Base-by-base conservation (phyloP, 2,888 invertebrate genomes). In the Muschampia plurimacula region DNA sequence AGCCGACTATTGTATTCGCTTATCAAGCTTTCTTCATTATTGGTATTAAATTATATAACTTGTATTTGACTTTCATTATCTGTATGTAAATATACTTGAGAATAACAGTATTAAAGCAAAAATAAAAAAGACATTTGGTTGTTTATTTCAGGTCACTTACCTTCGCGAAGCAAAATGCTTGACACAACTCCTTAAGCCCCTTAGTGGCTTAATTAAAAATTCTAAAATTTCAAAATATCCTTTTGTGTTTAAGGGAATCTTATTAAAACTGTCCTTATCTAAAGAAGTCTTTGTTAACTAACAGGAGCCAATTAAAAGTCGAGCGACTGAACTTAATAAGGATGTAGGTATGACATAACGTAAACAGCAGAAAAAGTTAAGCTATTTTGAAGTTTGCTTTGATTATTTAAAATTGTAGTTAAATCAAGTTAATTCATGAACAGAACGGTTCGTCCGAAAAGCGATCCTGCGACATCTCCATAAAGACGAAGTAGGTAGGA, bases 301-400 rank as follows among this genome's bases (percentile, higher is more conserved):
- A 64, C 66, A 57, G 49, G 41, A 60, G 60, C 73, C 70, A 73
- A 73, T 71, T 73, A 73, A 74, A 75, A 71, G 57, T 64, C 66
- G 63, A 39, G 36, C 32, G 28, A 66, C 52, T 62, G 69, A 67
- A 68, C 71, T 72, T 64, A 74, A 73, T 66, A 74, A 74, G 69
- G n/a, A 49, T 28, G 60, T 28, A 68, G 10, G 22, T 28, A n/a
- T 46, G 65, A 66, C 65, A 73, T 74, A 70, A 74, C 41, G 63
- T 39, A 72, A 68, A 70, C 70, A 68, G 64, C 52, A 28, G 63
- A 57, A 69, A 62, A 68, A 74, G 46, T 32, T 44, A 75, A 63
- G 55, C 22, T 63, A 7, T 70, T 72, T 69, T 74, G 57, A 62
- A 64, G 62, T 62, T 69, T 52, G 46, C 13, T 4, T 22, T 22